phyloP scores from a whole-genome alignment of 2,888 invertebrate species.

The Schrankia costaestrigalis region DNA sequence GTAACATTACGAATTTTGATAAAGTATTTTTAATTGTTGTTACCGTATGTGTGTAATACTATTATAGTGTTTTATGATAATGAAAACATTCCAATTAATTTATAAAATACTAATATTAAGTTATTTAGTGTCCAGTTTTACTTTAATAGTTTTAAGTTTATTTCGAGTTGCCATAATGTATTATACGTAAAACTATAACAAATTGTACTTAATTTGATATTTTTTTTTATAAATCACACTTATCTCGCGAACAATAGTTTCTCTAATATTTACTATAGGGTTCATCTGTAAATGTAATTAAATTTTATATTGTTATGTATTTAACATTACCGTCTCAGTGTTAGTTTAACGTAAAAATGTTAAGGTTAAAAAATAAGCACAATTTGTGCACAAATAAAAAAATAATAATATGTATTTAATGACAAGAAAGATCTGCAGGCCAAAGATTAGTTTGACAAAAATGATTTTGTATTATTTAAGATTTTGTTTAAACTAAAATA shows the following conservation, averaged over 20 bases:
- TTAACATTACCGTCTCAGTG: conserved; percentile 53
- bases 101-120: conserved; percentile 45
- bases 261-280: conserved; percentile 33
- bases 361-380: conserved; percentile 40
- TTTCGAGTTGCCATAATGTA: conserved; percentile 71
- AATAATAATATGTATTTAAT: too few species aligned
- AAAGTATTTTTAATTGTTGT: conserved; percentile 67
- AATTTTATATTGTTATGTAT: conserved; percentile 34
- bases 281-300: conserved; percentile 32
- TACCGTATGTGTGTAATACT: conserved; percentile 59
- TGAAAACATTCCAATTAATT: conserved; percentile 60
- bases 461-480: conserved; percentile 39
- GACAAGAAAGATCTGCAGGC: conserved; percentile 70
- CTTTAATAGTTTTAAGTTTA: conserved; percentile 40
- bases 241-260: conserved; percentile 13
- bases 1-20: conserved; percentile 49
- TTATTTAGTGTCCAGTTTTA: conserved; percentile 36
- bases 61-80: conserved; percentile 44
- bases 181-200: conserved; percentile 44
- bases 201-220: conserved; percentile 69
- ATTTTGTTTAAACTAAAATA: conserved; percentile 32
- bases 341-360: conserved; percentile 41
- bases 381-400: conserved; percentile 56
- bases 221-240: conserved; percentile 30
- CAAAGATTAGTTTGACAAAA: conserved; percentile 70